Percentiles rank a stretch among this genome's conserved stretches.
phyloP scores from a whole-genome alignment of 92 coral and sea anemone species.

The Plumapathes pennacea region DNA sequence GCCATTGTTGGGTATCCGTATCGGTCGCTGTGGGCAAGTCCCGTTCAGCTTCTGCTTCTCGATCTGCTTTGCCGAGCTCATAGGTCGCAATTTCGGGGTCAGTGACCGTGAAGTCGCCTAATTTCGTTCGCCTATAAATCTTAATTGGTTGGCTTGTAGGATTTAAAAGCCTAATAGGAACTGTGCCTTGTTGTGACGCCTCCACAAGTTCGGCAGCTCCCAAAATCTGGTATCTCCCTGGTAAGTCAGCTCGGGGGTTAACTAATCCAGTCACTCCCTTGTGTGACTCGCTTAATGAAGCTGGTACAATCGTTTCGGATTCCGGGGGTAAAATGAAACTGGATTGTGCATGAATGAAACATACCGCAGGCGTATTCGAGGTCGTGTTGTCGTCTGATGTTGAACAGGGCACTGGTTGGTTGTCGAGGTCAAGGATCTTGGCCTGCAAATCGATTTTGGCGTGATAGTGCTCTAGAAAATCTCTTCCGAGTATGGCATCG shows the following conservation, averaged over 20 bases:
- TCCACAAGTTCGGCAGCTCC: slow-evolving; percentile 35
- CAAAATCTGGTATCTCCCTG: slow-evolving; percentile 23
- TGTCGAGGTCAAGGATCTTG: slow-evolving; percentile 1
- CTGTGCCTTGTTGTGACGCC: background rate
- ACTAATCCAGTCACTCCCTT: slow-evolving; percentile 6
- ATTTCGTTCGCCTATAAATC: background rate
- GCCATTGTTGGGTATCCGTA: background rate
- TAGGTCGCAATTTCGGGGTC: slow-evolving; percentile 4
- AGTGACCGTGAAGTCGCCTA: background rate
- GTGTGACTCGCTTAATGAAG: background rate
- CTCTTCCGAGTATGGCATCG: slow-evolving; percentile 56
- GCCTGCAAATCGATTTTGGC: slow-evolving; percentile 34
- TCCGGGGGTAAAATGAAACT: slow-evolving; percentile 25
- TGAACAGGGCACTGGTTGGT: background rate
- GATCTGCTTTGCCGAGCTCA: background rate
- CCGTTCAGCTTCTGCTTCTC: background rate
- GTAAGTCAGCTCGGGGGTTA: slow-evolving; percentile 4
- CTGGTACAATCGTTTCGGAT: slow-evolving; percentile 29
- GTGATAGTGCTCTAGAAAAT: slow-evolving; percentile 48
- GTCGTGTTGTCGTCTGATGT: background rate
- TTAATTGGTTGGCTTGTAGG: slow-evolving; percentile 7
- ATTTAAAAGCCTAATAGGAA: slow-evolving; percentile 14
- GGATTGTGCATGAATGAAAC: slow-evolving; percentile 22
- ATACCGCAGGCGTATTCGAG: slow-evolving; percentile 1
- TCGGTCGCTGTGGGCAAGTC: background rate